These are phyloP conservation scores for Oreochromis spilurus DNA, from an alignment of 2,113 vertebrate genomes.

Conservation along the genomic window DNA sequence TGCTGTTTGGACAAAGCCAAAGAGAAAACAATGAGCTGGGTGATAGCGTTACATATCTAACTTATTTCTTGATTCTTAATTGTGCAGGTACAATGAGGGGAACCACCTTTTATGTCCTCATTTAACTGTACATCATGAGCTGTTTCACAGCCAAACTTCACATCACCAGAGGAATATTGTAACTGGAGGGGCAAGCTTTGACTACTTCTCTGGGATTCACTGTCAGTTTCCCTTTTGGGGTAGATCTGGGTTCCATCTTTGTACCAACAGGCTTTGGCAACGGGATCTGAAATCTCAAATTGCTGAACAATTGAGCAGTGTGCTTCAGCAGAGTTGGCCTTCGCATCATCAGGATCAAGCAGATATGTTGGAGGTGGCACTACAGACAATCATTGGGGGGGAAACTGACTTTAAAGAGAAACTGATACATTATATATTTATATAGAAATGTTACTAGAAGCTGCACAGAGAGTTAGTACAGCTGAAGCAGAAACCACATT, in stretches of 20 bases:
- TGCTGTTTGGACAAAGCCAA: conserved; percentile 80
- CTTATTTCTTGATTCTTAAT: conserved; percentile 44
- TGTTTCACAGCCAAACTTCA: conserved; percentile 47
- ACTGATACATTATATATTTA: conserved; percentile 1
- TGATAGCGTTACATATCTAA: conserved; percentile 32
- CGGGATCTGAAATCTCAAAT: conserved; percentile 72
- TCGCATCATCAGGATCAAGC: conserved; percentile 56
- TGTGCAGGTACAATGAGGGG: conserved; percentile 53
- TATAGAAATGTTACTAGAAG: conserved; percentile 3
- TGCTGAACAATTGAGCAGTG: conserved; percentile 60
- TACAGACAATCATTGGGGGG: conserved; percentile 63
- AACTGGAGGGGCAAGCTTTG: conserved; percentile 36
- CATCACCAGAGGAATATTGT: conserved; percentile 42
- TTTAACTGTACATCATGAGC: conserved; percentile 51
- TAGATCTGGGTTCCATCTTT: conserved; percentile 69
- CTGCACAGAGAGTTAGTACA: conserved; percentile 47
- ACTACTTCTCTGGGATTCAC: conserved; percentile 39
- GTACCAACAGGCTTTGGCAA: conserved; percentile 70
- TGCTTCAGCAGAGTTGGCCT: conserved; percentile 44
- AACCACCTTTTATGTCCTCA: conserved; percentile 71
- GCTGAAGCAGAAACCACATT: conserved; percentile 19
- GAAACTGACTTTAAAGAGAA: conserved; percentile 10
- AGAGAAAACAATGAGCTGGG: conserved; percentile 74
- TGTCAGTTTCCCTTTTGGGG: conserved; percentile 41
- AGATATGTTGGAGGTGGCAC: conserved; percentile 52